A percentile compares a stretch with the other conserved stretches of the same genome.
phyloP scores from a whole-genome alignment of 2,888 invertebrate species.

The Teleogryllus oceanicus region DNA sequence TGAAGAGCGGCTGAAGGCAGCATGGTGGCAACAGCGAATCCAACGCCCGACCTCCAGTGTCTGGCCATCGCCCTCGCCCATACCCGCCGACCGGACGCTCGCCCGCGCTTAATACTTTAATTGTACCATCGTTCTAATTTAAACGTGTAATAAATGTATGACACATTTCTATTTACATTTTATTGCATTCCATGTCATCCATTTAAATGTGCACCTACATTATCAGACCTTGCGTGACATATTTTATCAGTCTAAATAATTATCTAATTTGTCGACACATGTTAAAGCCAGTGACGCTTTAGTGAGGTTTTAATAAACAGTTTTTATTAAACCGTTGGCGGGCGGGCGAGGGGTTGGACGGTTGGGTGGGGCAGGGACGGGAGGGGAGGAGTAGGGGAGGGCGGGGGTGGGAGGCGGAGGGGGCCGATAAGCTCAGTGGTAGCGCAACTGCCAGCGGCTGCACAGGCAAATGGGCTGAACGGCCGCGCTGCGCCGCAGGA shows the following conservation, averaged over 20 bases:
- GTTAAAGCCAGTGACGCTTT: background rate
- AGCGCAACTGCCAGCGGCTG: background rate
- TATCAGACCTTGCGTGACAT: background rate
- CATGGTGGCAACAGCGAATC: no score
- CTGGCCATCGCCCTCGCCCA: no score
- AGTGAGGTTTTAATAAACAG: background rate
- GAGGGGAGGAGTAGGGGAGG: background rate
- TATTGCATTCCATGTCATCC: background rate
- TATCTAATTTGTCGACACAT: background rate
- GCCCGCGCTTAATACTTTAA: no score
- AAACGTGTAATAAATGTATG: slow-evolving; percentile 1
- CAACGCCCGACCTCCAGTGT: no score
- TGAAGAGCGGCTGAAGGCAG: no score
- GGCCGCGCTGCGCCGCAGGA: background rate
- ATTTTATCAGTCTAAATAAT: background rate
- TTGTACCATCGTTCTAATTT: background rate
- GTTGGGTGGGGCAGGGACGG: background rate
- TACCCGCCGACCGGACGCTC: no score
- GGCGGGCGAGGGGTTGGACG: background rate
- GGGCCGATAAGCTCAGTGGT: background rate
- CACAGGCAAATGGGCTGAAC: background rate
- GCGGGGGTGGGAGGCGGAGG: background rate
- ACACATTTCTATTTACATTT: slow-evolving; percentile 6
- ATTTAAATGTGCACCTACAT: background rate
- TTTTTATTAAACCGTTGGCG: background rate